Evolutionary conservation across 2,113 vertebrate species (phyloP).

Genomic region (Dermatemys mawii): DNA sequence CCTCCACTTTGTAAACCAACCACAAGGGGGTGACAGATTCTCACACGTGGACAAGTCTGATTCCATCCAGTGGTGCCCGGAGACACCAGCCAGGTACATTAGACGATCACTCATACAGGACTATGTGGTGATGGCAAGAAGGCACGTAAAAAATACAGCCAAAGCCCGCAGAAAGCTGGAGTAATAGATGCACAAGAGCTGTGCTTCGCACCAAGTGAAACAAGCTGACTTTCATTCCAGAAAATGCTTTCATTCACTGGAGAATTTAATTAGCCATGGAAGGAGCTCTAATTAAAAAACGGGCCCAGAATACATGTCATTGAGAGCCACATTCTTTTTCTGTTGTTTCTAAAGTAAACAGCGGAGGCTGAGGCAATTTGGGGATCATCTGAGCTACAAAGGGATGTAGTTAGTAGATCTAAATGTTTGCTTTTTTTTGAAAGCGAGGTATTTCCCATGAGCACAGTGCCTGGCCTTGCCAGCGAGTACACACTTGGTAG

Average conservation of each 20-base stretch:
- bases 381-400: background rate
- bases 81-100: background rate
- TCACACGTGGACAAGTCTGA: background rate
- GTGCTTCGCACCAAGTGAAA: conserved; percentile 25
- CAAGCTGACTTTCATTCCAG: conserved; percentile 54
- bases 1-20: background rate
- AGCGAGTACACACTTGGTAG: background rate
- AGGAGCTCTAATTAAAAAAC: conserved; percentile 57
- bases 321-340: conserved; percentile 24
- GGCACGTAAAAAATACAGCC: background rate
- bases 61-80: background rate
- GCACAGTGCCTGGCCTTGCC: background rate
- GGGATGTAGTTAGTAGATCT: background rate
- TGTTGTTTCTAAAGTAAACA: conserved; percentile 61
- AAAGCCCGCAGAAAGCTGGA: conserved; percentile 26
- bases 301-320: conserved; percentile 9
- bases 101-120: background rate
- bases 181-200: conserved; percentile 15
- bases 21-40: background rate
- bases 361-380: conserved; percentile 11
- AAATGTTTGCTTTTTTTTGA: background rate
- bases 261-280: conserved; percentile 68
- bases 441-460: background rate
- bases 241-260: conserved; percentile 63
- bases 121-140: background rate